Conservation (phyloP, 2,888 invertebrate genomes). For the Nipponacmea schrenckii region DNA sequence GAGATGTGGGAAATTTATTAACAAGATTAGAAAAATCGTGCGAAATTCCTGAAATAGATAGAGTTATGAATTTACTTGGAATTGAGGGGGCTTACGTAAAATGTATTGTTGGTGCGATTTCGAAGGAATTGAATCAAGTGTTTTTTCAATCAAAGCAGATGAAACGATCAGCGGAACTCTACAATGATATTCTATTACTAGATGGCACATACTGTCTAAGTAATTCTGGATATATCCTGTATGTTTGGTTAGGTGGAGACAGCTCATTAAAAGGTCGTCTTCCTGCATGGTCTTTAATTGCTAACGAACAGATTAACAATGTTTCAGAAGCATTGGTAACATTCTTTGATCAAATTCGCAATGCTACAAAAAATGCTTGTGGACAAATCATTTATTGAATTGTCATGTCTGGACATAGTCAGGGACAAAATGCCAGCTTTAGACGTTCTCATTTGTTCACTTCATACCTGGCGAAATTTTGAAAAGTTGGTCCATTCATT, state of each 20-base stretch:
- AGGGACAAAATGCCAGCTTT: slow-evolving; percentile 1
- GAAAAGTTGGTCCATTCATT: background rate
- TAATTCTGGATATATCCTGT: background rate
- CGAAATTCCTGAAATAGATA: background rate
- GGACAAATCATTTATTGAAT: slow-evolving; percentile 3
- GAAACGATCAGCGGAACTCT: background rate
- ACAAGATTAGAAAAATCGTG: too few relatives aligned
- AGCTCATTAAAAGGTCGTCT: background rate
- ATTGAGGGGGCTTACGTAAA: background rate
- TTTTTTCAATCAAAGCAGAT: background rate
- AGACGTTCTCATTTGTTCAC: background rate
- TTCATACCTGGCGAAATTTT: slow-evolving; percentile 3
- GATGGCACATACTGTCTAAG: background rate
- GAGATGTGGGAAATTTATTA: background rate
- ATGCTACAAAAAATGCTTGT: slow-evolving; percentile 3
- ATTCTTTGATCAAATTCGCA: background rate
- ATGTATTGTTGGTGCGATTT: background rate
- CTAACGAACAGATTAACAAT: background rate
- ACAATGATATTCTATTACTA: background rate
- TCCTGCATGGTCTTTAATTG: background rate
- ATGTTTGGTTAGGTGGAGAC: background rate
- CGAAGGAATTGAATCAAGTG: background rate
- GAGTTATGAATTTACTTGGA: background rate
- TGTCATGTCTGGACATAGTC: background rate
- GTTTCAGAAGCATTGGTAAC: background rate